Percentiles rank a stretch among this genome's conserved stretches.
Conservation (phyloP, 2,888 invertebrate genomes). For the Campoplex nolae region DNA sequence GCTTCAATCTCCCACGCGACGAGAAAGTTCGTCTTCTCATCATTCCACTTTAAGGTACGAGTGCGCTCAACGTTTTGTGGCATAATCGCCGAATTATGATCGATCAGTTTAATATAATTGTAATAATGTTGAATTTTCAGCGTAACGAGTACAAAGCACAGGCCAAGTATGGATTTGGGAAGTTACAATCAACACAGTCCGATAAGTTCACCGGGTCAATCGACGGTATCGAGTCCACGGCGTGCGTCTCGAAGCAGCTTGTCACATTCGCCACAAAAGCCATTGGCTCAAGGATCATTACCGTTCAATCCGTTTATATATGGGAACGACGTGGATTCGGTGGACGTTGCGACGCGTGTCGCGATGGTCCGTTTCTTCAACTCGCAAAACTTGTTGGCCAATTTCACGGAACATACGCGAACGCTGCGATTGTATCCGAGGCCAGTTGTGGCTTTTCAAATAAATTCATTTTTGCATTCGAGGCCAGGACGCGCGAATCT, state of each 20-base stretch:
- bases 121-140: slow-evolving; percentile 72
- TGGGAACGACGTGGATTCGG: slow-evolving; percentile 98
- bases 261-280: slow-evolving; percentile 76
- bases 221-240: slow-evolving; percentile 78
- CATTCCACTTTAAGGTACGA: slow-evolving; percentile 79
- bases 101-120: not conserved
- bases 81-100: too few species aligned
- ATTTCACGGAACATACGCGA: slow-evolving; percentile 99
- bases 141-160: slow-evolving; percentile 83
- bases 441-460: slow-evolving; percentile 99
- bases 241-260: slow-evolving; percentile 83
- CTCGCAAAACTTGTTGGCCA: slow-evolving; percentile 97
- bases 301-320: slow-evolving; percentile 94
- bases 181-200: slow-evolving; percentile 70
- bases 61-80: too few species aligned
- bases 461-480: slow-evolving; percentile 97
- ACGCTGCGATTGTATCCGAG: slow-evolving; percentile 98
- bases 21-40: slow-evolving; percentile 81
- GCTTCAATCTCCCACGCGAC: slow-evolving; percentile 79
- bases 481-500: slow-evolving; percentile 92
- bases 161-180: slow-evolving; percentile 77
- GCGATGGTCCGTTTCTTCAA: slow-evolving; percentile 99
- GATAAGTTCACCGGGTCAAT: slow-evolving; percentile 82
- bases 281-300: slow-evolving; percentile 63
- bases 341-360: slow-evolving; percentile 98